Percentiles rank a stretch among this genome's conserved stretches.
phyloP scores from a whole-genome alignment of 92 coral and sea anemone species.

The Epizoanthus scotinus region DNA sequence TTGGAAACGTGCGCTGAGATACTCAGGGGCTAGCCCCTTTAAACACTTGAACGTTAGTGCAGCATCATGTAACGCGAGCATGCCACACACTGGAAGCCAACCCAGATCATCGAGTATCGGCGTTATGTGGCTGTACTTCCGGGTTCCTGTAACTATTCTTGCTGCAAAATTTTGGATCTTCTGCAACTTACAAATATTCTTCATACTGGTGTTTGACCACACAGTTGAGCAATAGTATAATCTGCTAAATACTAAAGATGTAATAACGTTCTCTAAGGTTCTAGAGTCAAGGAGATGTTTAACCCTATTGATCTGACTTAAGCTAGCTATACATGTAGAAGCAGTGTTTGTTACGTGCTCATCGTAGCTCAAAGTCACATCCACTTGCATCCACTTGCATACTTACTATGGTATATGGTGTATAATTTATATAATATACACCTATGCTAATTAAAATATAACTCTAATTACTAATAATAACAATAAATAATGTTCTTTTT shows the following conservation, averaged over 20 bases:
- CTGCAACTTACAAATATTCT: conserved; percentile 48
- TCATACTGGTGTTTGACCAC: conserved; percentile 49
- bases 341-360: too few relatives aligned
- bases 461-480: too few relatives aligned
- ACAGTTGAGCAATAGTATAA: too few relatives aligned
- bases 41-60: conserved; percentile 39
- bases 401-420: too few relatives aligned
- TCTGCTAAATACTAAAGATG: conserved; percentile 47
- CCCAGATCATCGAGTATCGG: conserved; percentile 41
- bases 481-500: too few relatives aligned
- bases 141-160: conserved; percentile 35
- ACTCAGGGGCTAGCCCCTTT: conserved; percentile 36
- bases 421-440: too few relatives aligned
- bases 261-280: conserved; percentile 43
- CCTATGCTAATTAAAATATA: too few relatives aligned
- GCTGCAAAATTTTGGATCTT: too few relatives aligned
- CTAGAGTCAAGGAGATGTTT: conserved; percentile 41
- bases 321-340: conserved; percentile 19
- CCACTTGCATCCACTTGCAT: too few relatives aligned
- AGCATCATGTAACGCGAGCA: conserved; percentile 28
- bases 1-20: conserved; percentile 40
- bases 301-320: conserved; percentile 25
- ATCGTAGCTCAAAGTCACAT: too few relatives aligned
- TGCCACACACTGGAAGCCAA: conserved; percentile 44
- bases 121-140: conserved; percentile 49